A percentile compares a stretch with the other conserved stretches of the same genome.
phyloP scores from a whole-genome alignment of 2,888 invertebrate genomes.

The Phlogophora meticulosa region DNA sequence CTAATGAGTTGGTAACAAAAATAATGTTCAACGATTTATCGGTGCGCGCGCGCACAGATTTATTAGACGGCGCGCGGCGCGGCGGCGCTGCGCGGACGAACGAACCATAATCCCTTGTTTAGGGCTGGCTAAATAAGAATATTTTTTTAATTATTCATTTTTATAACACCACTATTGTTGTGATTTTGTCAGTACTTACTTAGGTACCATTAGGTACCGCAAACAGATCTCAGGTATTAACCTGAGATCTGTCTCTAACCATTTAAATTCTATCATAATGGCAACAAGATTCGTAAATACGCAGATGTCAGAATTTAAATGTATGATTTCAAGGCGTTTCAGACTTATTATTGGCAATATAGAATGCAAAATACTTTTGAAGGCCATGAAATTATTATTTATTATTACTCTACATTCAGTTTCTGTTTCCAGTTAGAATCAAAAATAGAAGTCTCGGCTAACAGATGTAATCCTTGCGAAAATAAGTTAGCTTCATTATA shows the following conservation, averaged over 20 bases:
- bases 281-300: background rate
- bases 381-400: background rate
- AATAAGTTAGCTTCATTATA: background rate
- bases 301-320: background rate
- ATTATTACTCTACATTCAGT: background rate
- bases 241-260: background rate
- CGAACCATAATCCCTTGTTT: slow-evolving; percentile 81
- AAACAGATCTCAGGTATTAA: too few relatives aligned
- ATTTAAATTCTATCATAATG: background rate
- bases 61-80: slow-evolving; percentile 80
- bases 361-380: background rate
- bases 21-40: slow-evolving; percentile 90
- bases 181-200: slow-evolving; percentile 7
- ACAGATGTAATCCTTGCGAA: background rate
- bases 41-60: slow-evolving; percentile 89
- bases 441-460: too few relatives aligned
- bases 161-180: slow-evolving; percentile 19
- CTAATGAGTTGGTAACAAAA: slow-evolving; percentile 90
- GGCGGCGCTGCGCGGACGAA: slow-evolving; percentile 75
- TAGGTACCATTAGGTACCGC: too few relatives aligned
- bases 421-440: background rate
- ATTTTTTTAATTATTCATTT: slow-evolving; percentile 24
- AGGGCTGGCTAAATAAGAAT: slow-evolving; percentile 78
- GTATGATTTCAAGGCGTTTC: background rate
- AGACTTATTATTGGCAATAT: background rate